Evolutionary conservation across 2,797 vertebrate genomes (phyloP), one percentile per base, ranked within the genome.

Genomic region (Silurus aristotelis): DNA sequence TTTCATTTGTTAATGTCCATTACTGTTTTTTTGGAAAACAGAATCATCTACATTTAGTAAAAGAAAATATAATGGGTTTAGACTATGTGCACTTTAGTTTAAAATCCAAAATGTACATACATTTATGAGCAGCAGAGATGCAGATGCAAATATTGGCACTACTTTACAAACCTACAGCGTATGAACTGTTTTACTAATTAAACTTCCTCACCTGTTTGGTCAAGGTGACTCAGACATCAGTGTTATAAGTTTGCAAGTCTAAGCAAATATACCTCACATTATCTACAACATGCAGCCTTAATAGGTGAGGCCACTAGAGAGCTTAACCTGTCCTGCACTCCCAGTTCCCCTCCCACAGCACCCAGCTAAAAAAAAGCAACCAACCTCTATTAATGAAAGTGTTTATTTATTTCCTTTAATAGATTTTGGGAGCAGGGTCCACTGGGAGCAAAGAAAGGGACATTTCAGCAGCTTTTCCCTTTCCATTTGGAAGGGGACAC

Each of bases 401-500:
- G 80, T 89, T 90, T 90, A 90, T 90, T 89, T 90, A 89, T 89
- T 89, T 89, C 88, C 82, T 87, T 88, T 89, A 87, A 89, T 87
- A 88, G 89, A 90, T 89, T 88, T 89, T 13, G 71, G 87, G 68
- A 64, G 52, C 61, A 64, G 75, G 81, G 86, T 68, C 87, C 68
- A 25, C 55, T 58, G 87, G 89, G 86, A 90, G 52, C 8, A 38
- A 73, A 72, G 84, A 87, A 90, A 88, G 86, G 60, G 67, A 83
- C 66, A 38, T 87, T 88, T 88, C 86, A 87, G 86, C 89, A 88
- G 84, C 75, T 88, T 89, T 88, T 67, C 83, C 79, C 77, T 87
- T 55, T 85, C 86, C 61, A 77, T 86, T 81, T 63, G 71, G 79
- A 86, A 38, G 71, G 70, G 78, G 68, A 76, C 60, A 31, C 27